Percentiles rank a stretch among this genome's conserved stretches.
These are phyloP conservation scores for Microcaecilia unicolor DNA, from an alignment of 2,797 vertebrate genomes.

Conservation along the genomic window DNA sequence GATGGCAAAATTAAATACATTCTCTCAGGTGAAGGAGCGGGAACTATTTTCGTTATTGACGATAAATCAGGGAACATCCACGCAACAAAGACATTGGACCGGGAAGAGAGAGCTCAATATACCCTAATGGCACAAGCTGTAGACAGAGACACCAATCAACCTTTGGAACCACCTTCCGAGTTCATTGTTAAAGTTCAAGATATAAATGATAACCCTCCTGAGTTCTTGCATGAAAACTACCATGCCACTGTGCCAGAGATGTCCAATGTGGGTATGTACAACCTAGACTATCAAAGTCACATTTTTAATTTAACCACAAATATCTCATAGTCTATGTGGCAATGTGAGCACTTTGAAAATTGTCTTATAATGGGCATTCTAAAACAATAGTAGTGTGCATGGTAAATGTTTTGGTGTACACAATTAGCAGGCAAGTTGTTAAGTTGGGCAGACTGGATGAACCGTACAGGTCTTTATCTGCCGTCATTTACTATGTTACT, in stretches of 20 bases:
- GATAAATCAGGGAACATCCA: constrained; percentile 98
- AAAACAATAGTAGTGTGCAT: too few relatives aligned
- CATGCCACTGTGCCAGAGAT: constrained; percentile 92
- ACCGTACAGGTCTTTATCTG: too few relatives aligned
- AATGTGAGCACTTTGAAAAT: too few relatives aligned
- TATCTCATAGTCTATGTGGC: too few relatives aligned
- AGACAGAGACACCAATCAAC: constrained; percentile 82
- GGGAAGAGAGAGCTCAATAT: constrained; percentile 94
- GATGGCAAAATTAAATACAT: constrained; percentile 95
- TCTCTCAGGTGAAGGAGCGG: constrained; percentile 93
- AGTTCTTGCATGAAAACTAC: constrained; percentile 90
- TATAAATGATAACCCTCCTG: constrained; percentile 95
- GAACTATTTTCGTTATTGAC: constrained; percentile 96
- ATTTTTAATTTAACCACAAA: too few relatives aligned
- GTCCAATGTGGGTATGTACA: constrained; percentile 89
- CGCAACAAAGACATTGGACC: constrained; percentile 91
- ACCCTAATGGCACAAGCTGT: constrained; percentile 93
- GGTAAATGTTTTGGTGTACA: too few relatives aligned
- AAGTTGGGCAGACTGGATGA: too few relatives aligned
- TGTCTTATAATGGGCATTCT: too few relatives aligned
- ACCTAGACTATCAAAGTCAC: too few relatives aligned
- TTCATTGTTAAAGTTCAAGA: constrained; percentile 98
- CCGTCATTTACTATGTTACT: too few relatives aligned
- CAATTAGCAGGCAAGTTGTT: too few relatives aligned
- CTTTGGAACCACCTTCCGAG: constrained; percentile 89